These are phyloP conservation scores for Pandemis heparana DNA, from an alignment of 2,888 invertebrate genomes.

Conservation along the genomic window DNA sequence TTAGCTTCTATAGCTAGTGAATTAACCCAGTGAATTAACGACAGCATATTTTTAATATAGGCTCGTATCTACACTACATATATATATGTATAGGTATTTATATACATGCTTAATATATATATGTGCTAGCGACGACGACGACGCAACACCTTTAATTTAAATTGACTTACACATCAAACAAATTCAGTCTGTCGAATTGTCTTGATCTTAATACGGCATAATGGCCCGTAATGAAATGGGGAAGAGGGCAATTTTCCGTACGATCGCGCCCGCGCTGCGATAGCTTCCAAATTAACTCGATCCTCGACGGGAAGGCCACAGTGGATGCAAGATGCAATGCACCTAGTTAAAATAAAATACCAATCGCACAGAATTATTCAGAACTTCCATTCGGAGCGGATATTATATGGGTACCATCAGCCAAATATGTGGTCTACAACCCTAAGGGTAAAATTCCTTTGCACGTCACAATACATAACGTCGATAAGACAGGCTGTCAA, in stretches of 20 bases:
- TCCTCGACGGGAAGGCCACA: slow-evolving; percentile 59
- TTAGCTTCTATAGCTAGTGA: too few species aligned
- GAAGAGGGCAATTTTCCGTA: slow-evolving; percentile 80
- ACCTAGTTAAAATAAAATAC: background rate
- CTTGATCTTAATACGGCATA: slow-evolving; percentile 63
- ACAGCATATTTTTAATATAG: too few species aligned
- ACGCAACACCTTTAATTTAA: slow-evolving; percentile 11
- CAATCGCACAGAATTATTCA: too few species aligned
- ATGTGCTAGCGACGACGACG: background rate
- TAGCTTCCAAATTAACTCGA: slow-evolving; percentile 77
- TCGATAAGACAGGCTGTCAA: too few species aligned
- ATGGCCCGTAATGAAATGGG: slow-evolving; percentile 78
- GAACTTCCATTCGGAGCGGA: too few species aligned
- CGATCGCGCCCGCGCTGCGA: slow-evolving; percentile 70
- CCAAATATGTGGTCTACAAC: too few species aligned
- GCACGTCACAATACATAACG: too few species aligned
- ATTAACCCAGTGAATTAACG: too few species aligned
- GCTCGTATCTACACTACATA: too few species aligned
- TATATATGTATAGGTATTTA: too few species aligned
- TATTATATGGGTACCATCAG: too few species aligned
- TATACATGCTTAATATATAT: background rate
- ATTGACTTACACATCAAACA: slow-evolving; percentile 15
- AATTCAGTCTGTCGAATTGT: slow-evolving; percentile 16
- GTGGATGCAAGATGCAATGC: slow-evolving; percentile 51
- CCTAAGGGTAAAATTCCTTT: too few species aligned